Evolutionary conservation across 2,888 invertebrate species (phyloP).

Genomic region (Melanostoma scalare): DNA sequence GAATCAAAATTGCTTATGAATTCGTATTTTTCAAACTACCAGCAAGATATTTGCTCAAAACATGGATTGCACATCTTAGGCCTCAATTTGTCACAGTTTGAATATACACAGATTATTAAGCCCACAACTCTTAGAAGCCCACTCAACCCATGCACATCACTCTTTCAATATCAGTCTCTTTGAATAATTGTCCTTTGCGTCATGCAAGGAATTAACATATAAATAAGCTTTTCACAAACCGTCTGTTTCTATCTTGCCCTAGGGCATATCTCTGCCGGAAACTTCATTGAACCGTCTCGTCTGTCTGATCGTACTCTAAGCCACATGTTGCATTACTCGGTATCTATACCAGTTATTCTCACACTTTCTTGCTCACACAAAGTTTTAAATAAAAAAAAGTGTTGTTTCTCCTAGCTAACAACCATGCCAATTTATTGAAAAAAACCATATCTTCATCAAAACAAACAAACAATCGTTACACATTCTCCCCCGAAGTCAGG

Average conservation of each 20-base stretch:
- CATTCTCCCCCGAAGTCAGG: constrained; percentile 44
- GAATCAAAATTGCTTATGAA: no score
- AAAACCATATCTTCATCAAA: constrained; percentile 60
- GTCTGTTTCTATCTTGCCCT: constrained; percentile 25
- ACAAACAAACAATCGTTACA: constrained; percentile 62
- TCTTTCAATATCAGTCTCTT: not conserved
- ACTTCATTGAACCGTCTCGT: constrained; percentile 19
- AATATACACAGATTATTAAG: not conserved
- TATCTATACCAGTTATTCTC: not conserved
- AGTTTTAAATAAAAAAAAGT: constrained; percentile 35
- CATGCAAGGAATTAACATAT: constrained; percentile 33
- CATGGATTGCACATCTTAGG: not conserved
- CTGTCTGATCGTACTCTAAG: constrained; percentile 27
- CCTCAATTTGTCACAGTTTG: no score
- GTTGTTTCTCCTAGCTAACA: constrained; percentile 37
- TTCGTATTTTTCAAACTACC: no score
- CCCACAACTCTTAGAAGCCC: constrained; percentile 15
- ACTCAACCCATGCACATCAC: not conserved
- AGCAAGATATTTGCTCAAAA: no score
- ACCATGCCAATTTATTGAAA: constrained; percentile 65
- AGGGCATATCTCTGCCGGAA: constrained; percentile 36
- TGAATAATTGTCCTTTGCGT: constrained; percentile 1
- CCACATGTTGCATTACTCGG: constrained; percentile 29
- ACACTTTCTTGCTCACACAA: constrained; percentile 2
- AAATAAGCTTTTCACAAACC: constrained; percentile 39